These are phyloP conservation scores for Diadegma fenestrale DNA, from an alignment of 2,888 invertebrate genomes.

Conservation along the genomic window DNA sequence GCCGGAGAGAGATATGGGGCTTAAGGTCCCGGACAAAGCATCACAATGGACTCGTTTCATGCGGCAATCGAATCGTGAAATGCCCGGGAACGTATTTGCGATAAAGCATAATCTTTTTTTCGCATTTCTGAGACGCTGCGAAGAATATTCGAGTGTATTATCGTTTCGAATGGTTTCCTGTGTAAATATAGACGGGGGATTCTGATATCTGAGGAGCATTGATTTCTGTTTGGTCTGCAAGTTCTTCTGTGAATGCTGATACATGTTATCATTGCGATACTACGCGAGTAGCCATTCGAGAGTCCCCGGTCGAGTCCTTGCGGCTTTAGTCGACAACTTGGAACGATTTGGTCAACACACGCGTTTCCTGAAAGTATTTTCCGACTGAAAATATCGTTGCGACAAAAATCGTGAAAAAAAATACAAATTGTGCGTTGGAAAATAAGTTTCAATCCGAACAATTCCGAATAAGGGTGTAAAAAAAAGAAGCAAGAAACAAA, in stretches of 20 bases:
- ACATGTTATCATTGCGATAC: background rate
- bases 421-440: background rate
- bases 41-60: conserved; percentile 7
- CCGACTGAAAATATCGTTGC: background rate
- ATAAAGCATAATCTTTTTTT: background rate
- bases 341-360: background rate
- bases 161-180: background rate
- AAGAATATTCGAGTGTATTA: background rate
- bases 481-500: background rate
- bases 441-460: background rate
- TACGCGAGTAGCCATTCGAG: background rate
- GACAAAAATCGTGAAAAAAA: background rate
- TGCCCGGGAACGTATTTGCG: background rate
- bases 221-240: conserved; percentile 15
- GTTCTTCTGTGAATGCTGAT: background rate
- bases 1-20: background rate
- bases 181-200: background rate
- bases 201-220: background rate
- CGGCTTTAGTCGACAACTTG: background rate
- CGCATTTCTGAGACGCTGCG: background rate
- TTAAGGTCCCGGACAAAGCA: background rate
- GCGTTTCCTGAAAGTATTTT: background rate
- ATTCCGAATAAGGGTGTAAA: background rate
- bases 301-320: background rate
- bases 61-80: background rate